These are phyloP conservation scores for Epizoanthus ramosus DNA, from an alignment of 92 coral and sea anemone species.

Conservation along the genomic window DNA sequence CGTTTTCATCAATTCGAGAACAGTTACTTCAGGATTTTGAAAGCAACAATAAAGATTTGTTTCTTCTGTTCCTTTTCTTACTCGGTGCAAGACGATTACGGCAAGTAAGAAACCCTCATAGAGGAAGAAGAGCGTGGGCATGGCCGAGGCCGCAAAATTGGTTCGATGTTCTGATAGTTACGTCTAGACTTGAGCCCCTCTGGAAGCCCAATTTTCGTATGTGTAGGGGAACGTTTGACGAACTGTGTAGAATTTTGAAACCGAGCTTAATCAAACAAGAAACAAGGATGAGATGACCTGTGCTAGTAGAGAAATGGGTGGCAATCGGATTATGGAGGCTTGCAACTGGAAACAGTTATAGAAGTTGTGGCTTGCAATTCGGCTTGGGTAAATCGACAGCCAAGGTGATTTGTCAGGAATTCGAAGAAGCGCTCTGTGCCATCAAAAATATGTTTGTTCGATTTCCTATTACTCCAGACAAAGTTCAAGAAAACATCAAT, in stretches of 20 bases:
- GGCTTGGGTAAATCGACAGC: conserved; percentile 56
- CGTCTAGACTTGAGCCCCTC: conserved; percentile 18
- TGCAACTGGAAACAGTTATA: conserved; percentile 50
- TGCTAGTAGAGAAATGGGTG: conserved; percentile 44
- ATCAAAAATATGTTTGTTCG: conserved; percentile 36
- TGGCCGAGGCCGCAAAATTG: conserved; percentile 44
- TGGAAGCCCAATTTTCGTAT: conserved; percentile 37
- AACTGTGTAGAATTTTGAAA: conserved; percentile 29
- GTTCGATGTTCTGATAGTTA: conserved; percentile 25
- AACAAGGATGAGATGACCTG: conserved; percentile 43
- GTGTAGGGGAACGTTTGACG: conserved; percentile 12
- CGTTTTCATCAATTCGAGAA: too few relatives aligned
- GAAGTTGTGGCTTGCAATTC: conserved; percentile 44
- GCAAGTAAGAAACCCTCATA: too few relatives aligned
- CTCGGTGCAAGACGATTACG: too few relatives aligned
- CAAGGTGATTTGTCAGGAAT: conserved; percentile 37
- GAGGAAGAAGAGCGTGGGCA: conserved; percentile 34
- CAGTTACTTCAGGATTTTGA: too few relatives aligned
- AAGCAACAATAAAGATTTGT: too few relatives aligned
- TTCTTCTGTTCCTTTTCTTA: too few relatives aligned
- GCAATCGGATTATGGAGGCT: conserved; percentile 55
- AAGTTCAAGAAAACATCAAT: conserved; percentile 53
- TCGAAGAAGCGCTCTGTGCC: conserved; percentile 42
- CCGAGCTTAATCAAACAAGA: conserved; percentile 1
- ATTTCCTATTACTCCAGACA: conserved; percentile 61